These are phyloP conservation scores for Pogonomyrmex barbatus DNA, from an alignment of 1,140 invertebrate genomes.

Conservation along the genomic window DNA sequence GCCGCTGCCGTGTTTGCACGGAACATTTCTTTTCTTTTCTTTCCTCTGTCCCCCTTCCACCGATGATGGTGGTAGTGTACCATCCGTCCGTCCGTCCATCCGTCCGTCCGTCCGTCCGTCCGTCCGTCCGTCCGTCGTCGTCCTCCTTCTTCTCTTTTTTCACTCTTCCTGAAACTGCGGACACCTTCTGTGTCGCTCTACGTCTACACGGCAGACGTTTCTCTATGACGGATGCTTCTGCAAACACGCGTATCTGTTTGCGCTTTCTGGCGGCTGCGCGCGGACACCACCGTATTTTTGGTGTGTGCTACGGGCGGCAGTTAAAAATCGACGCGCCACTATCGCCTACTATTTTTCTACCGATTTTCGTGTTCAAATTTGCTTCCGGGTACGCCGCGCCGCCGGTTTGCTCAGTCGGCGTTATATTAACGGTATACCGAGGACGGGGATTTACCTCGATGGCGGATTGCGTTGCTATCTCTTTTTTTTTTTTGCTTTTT, in stretches of 20 bases:
- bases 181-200: slow-evolving; percentile 72
- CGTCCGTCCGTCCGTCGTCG: not conserved
- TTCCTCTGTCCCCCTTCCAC: slow-evolving; percentile 23
- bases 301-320: slow-evolving; percentile 52
- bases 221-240: slow-evolving; percentile 65
- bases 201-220: slow-evolving; percentile 48
- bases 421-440: slow-evolving; percentile 57
- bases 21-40: slow-evolving; percentile 24
- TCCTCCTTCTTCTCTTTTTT: slow-evolving; percentile 5
- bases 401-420: slow-evolving; percentile 55
- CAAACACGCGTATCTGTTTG: slow-evolving; percentile 71
- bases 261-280: slow-evolving; percentile 54
- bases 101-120: too few relatives aligned
- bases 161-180: slow-evolving; percentile 62
- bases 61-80: not conserved
- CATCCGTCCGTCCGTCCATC: not conserved
- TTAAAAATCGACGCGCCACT: slow-evolving; percentile 62
- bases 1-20: slow-evolving; percentile 74
- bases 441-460: slow-evolving; percentile 27
- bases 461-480: slow-evolving; percentile 38
- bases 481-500: slow-evolving; percentile 5
- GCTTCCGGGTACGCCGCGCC: slow-evolving; percentile 60
- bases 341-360: slow-evolving; percentile 65
- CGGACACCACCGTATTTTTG: slow-evolving; percentile 51
- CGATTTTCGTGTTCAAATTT: slow-evolving; percentile 64